Base-by-base conservation (phyloP, 2,888 invertebrate genomes). In the Halocaridina rubra region DNA sequence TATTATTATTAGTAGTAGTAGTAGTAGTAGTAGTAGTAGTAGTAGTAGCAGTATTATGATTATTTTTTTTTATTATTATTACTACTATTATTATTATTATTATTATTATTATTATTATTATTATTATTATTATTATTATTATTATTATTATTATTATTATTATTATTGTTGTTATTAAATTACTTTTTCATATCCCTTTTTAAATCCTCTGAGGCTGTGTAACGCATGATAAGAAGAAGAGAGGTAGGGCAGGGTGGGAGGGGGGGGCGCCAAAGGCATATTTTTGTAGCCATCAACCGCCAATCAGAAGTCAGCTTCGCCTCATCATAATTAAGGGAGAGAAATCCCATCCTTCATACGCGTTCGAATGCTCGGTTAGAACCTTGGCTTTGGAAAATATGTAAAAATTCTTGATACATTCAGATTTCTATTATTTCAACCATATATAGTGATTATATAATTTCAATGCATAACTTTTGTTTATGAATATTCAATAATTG, bases 301-400 rank as follows among this genome's bases (percentile, higher is more conserved):
- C 80, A 80, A 74, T 80, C 72, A 80, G 61, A 29, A 74, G 80
- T 67, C 78, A 61, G 61, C 33, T 24, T 72, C 74, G 59, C 59
- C 33, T 33, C 72, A 72, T 74, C 74, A 74, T 80, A 80, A 80
- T 80, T 80, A 80, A 80, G 74, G 72, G 71, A 59, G 27, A 32
- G 80, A 39, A 80, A 80, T 72, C 80, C 61, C 80, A 80, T 74
- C 80, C 72, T 13, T 39, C 30, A 16, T 3, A 33, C 22, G 76
- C 32, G 19, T 77, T 32, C 76, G 61, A n/a, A 61, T 27, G 29
- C 76, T n/a, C 32, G 19, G 19, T 0, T 30, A 4, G 29, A 61
- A 10, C 76, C n/a, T 10, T 10, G 76, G 19, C 76, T 61, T 61
- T 24, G 61, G 30, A 57, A 0, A 10, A 29, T 4, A 10, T 29